These are phyloP conservation scores for Onchidella celtica DNA, from an alignment of 2,888 invertebrate genomes.

Conservation along the genomic window DNA sequence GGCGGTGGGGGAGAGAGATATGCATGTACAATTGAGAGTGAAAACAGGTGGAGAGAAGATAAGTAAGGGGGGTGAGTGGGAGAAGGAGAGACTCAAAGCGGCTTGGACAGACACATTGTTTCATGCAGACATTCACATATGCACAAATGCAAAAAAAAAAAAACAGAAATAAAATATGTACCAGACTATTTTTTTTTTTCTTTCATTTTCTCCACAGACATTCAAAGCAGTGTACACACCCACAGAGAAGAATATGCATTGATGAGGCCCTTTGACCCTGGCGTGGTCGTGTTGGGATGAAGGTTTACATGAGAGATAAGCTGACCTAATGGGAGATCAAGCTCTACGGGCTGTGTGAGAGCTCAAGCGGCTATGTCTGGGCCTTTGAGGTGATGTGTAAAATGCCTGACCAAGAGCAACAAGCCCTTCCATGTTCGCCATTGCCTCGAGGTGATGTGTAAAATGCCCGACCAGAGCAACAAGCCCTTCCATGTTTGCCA, in stretches of 20 bases:
- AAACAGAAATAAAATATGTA: too few relatives aligned
- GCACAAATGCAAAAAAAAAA: too few relatives aligned
- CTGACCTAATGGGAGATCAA: conserved; percentile 12
- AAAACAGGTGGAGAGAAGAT: too few relatives aligned
- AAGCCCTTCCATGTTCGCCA: conserved; percentile 7
- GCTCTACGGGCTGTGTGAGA: conserved; percentile 30
- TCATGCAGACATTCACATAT: too few relatives aligned
- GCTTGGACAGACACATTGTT: too few relatives aligned
- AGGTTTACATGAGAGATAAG: conserved; percentile 33
- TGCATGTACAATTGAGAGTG: too few relatives aligned
- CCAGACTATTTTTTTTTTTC: too few relatives aligned
- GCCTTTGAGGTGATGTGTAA: background rate
- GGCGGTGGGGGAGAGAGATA: too few relatives aligned
- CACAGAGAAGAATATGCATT: background rate
- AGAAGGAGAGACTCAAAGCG: too few relatives aligned
- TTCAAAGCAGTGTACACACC: too few relatives aligned
- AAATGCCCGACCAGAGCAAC: conserved; percentile 21
- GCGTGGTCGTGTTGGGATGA: background rate
- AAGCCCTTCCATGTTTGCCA: conserved; percentile 8
- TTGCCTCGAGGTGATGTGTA: conserved; percentile 5
- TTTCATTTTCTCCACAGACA: too few relatives aligned
- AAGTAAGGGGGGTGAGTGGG: too few relatives aligned
- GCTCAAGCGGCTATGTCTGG: background rate
- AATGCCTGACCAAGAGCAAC: conserved; percentile 22
- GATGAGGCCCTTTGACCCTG: conserved; percentile 32